Conservation (phyloP, 2,113 vertebrate species). For the Laticauda laticaudata region DNA sequence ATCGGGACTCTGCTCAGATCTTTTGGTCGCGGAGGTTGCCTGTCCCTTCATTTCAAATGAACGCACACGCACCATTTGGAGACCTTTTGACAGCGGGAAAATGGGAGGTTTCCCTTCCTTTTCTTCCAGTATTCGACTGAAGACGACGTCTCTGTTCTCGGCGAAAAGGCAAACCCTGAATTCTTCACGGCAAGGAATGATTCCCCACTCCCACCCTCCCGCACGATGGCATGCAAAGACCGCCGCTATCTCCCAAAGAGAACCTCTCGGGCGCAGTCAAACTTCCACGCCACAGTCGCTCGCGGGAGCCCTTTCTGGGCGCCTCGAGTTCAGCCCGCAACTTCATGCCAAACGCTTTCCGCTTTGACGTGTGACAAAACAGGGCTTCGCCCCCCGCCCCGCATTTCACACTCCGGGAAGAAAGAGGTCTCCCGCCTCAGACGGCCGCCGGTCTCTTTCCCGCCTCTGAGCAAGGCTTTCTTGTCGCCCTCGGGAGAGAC, state of each 20-base stretch:
- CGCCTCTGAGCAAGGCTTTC: neutral
- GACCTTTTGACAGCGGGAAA: neutral
- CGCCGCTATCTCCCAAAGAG: neutral
- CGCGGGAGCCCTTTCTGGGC: neutral
- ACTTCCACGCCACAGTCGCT: neutral
- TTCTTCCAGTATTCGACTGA: neutral
- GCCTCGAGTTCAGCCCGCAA: neutral
- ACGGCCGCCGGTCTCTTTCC: neutral
- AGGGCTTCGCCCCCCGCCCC: too few relatives aligned
- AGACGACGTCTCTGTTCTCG: neutral
- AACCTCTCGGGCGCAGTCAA: neutral
- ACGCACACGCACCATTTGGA: neutral
- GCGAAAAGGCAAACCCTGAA: neutral
- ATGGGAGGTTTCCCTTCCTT: neutral
- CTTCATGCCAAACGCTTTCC: neutral
- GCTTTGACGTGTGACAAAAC: neutral
- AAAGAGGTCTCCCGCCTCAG: neutral
- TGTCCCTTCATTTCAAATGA: neutral
- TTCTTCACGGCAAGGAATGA: neutral
- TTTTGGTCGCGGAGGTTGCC: neutral
- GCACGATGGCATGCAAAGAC: neutral
- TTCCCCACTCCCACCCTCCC: neutral
- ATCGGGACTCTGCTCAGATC: neutral
- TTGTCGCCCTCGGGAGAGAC: neutral
- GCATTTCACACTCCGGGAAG: neutral